Base-by-base conservation (phyloP, 2,113 vertebrate species). In the Xiphophorus maculatus region DNA sequence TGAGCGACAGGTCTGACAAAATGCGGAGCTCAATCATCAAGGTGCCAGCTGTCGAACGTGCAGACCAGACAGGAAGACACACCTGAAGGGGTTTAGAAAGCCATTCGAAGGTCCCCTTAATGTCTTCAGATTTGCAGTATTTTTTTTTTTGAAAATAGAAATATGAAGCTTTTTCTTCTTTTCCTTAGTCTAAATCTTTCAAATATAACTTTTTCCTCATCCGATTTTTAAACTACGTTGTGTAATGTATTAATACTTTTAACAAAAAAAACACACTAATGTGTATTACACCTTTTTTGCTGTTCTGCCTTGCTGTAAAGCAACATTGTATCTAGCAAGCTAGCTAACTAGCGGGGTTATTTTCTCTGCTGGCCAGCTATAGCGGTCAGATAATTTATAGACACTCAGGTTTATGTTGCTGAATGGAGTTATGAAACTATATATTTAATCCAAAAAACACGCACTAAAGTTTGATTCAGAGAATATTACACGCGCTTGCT, bases 1-100 rank as follows among this genome's bases (percentile, higher is more conserved):
- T 76, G 61, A 67, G 42, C 32, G 54, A 81, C 87, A 90, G 83
- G 74, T 77, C 75, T 79, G 85, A 82, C 79, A 71, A 84, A 74
- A 80, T 85, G 88, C 87, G 89, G 74, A 72, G 79, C 85, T 92
- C 91, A 85, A 84, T 92, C 89, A 89, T 54, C 84, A 80, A 63
- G 71, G 77, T 84, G 81, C 80, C 69, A 80, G 77, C 83, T 89
- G 84, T 84, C 90, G 84, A 84, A 83, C 70, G 73, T 63, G 80
- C 61, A 61, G 80, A 42, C 32, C 51, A 48, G 37, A 54, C 73
- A 77, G 65, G 66, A 32, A 73, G 58, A 76, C 48, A 76, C 74
- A 66, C 63, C 29, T 63, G 51, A 9, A 58, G 51, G 65, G 65
- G 84, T 8, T 65, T 73, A 74, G 70, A 62, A 82, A 37, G 65